A percentile compares a stretch with the other conserved stretches of the same genome.
Evolutionary conservation across 1,140 invertebrate species (phyloP).

Genomic region (Lepidostoma basale): DNA sequence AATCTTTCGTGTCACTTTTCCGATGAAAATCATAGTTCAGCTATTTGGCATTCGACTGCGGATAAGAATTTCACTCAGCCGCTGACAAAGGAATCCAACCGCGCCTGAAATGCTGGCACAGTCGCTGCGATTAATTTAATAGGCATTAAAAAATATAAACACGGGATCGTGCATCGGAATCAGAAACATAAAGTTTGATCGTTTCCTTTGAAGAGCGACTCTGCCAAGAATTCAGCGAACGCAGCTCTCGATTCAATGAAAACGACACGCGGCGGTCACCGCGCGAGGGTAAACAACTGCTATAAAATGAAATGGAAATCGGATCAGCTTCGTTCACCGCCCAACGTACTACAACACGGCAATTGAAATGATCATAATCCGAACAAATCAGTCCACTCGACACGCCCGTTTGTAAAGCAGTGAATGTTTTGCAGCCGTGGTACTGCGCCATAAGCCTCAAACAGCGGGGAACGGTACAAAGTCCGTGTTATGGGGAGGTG

Average conservation of each 20-base stretch:
- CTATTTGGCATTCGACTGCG: constrained; percentile 17
- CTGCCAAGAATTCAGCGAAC: constrained; percentile 14
- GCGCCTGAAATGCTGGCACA: constrained; percentile 7
- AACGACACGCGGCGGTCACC: neutral
- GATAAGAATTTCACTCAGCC: constrained; percentile 6
- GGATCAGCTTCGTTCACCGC: too few relatives aligned
- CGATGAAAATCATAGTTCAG: constrained; percentile 7
- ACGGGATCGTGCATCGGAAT: neutral
- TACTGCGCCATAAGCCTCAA: constrained; percentile 7
- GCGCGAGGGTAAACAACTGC: neutral
- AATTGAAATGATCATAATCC: constrained; percentile 1
- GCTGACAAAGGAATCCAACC: neutral
- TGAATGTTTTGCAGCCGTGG: neutral
- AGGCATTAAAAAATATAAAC: constrained; percentile 15
- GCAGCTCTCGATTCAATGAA: neutral
- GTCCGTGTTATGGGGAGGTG: neutral
- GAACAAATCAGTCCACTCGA: constrained; percentile 15
- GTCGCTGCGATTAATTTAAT: neutral
- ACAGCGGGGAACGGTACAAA: neutral
- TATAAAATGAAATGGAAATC: neutral
- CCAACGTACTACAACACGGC: too few relatives aligned
- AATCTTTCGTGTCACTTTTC: constrained; percentile 15
- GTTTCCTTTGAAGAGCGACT: constrained; percentile 6
- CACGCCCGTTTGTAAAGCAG: neutral
- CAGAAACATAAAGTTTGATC: constrained; percentile 8